phyloP scores from a whole-genome alignment of 2,113 vertebrate species.

The Phalacrocorax brasilianus region DNA sequence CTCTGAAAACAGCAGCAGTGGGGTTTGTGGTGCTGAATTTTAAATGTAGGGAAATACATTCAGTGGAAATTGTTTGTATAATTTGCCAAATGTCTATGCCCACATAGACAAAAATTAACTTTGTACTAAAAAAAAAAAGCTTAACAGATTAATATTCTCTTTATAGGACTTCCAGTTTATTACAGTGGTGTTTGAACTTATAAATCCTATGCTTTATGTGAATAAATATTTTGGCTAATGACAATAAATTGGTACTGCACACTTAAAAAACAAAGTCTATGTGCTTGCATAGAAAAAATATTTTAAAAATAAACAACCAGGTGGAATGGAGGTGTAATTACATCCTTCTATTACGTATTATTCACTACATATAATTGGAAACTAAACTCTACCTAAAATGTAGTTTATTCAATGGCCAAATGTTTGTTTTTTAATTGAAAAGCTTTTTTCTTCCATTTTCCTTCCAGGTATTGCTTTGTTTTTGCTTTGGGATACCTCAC shows the following conservation, averaged over 20 bases:
- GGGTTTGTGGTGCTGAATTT: background rate
- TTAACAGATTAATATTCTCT: background rate
- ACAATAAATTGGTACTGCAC: background rate
- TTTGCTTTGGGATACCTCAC: constrained; percentile 96
- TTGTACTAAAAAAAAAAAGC: background rate
- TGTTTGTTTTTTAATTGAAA: background rate
- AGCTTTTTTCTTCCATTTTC: background rate
- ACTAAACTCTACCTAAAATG: background rate
- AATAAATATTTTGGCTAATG: background rate
- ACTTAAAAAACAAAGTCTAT: background rate
- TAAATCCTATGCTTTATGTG: background rate
- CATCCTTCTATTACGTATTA: background rate
- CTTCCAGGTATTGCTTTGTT: constrained; percentile 93
- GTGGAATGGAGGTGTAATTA: background rate
- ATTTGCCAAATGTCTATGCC: background rate
- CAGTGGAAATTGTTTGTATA: background rate
- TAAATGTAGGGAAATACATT: background rate
- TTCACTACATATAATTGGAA: background rate
- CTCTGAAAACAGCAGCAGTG: background rate
- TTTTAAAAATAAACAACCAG: background rate
- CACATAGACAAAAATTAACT: background rate
- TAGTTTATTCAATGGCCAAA: background rate
- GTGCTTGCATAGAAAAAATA: background rate
- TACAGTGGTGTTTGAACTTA: background rate
- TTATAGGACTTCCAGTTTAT: background rate